A percentile compares a stretch with the other conserved stretches of the same genome.
These are phyloP conservation scores for Cheilosia urbana DNA, from an alignment of 2,888 invertebrate genomes.

Conservation along the genomic window DNA sequence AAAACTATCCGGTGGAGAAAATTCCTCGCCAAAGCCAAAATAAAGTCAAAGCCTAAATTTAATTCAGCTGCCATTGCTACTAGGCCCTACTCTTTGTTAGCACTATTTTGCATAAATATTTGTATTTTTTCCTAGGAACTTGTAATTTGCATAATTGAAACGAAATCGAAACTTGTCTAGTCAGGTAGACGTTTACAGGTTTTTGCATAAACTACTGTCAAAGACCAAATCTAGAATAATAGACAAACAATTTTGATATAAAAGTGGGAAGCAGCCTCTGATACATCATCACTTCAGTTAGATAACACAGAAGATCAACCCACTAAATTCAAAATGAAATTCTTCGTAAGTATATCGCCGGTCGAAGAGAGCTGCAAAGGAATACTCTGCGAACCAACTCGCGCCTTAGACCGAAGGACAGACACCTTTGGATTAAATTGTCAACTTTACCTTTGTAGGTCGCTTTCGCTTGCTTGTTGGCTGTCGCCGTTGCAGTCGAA, in stretches of 20 bases:
- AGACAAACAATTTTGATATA: neutral
- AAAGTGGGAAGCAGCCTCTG: constrained; percentile 7
- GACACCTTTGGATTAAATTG: neutral
- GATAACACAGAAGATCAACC: constrained; percentile 41
- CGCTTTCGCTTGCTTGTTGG: constrained; percentile 79
- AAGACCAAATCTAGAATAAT: neutral
- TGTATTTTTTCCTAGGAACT: no score
- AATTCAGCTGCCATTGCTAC: no score
- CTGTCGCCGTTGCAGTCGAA: constrained; percentile 77
- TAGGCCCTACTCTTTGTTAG: no score
- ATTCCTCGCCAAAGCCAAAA: no score
- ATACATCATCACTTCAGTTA: constrained; percentile 63
- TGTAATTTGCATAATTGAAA: no score
- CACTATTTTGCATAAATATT: no score
- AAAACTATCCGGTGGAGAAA: no score
- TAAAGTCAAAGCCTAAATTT: no score
- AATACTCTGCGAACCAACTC: constrained; percentile 5
- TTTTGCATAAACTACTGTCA: no score
- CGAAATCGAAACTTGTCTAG: no score
- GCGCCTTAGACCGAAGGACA: neutral
- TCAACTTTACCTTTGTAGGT: neutral
- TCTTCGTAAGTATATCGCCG: neutral
- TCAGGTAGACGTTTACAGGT: no score
- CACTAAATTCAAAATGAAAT: constrained; percentile 21
- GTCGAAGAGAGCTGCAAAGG: neutral